A percentile compares a stretch with the other conserved stretches of the same genome.
phyloP scores from a whole-genome alignment of 2,797 vertebrate species.

The Neomorphus geoffroyi region DNA sequence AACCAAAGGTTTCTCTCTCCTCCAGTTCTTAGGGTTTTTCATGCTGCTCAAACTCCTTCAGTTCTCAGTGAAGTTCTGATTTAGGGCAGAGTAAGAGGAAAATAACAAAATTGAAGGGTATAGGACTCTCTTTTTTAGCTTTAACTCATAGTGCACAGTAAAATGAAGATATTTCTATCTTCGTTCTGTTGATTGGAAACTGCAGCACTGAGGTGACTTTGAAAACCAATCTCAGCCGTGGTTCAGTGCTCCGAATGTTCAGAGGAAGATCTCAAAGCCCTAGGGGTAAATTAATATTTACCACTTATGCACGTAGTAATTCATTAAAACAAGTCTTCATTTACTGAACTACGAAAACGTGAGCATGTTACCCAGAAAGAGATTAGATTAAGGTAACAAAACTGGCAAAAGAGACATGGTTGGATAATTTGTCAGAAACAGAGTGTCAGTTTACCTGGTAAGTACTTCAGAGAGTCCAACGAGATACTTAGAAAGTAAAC shows the following conservation, averaged over 20 bases:
- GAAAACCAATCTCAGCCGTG: neutral
- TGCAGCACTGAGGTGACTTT: neutral
- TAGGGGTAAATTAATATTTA: neutral
- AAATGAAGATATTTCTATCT: neutral
- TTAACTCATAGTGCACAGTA: neutral
- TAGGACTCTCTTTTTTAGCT: neutral
- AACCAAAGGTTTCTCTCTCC: neutral
- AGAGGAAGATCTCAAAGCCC: neutral
- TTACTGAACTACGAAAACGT: neutral
- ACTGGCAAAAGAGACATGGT: rapidly evolving
- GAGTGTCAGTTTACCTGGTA: neutral
- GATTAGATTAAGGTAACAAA: neutral
- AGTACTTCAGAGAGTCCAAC: neutral
- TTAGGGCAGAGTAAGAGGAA: neutral
- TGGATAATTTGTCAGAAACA: neutral
- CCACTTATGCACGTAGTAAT: neutral
- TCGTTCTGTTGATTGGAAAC: neutral
- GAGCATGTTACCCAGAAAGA: neutral
- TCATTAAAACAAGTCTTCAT: neutral
- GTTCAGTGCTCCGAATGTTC: neutral
- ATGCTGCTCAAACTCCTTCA: neutral
- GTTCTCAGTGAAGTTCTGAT: rapidly evolving
- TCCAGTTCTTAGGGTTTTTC: neutral
- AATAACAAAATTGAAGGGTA: neutral
- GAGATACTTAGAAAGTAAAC: neutral